A percentile compares a stretch with the other conserved stretches of the same genome.
Evolutionary conservation across 2,797 vertebrate genomes (phyloP).

Genomic region (Leuciscus waleckii): DNA sequence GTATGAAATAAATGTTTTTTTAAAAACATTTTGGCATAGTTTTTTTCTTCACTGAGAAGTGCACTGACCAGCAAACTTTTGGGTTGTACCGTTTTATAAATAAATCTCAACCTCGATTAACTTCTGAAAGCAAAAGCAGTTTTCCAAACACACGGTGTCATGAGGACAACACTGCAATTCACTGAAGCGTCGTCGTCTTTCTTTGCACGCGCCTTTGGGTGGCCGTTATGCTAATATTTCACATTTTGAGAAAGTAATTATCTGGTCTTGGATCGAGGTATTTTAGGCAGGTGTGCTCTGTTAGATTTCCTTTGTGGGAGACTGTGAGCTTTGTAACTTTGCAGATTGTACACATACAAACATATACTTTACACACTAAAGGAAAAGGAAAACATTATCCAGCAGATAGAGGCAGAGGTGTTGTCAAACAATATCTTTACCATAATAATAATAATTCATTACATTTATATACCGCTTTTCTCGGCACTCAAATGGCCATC

Average conservation of each 20-base stretch:
- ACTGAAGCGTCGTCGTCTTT: background rate
- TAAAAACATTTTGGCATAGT: no score
- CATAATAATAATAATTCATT: no score
- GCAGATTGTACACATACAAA: background rate
- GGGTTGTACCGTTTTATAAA: no score
- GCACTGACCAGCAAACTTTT: no score
- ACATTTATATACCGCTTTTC: no score
- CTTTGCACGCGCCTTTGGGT: background rate
- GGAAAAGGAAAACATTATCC: background rate
- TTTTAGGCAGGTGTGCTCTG: no score
- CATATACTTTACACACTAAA: background rate
- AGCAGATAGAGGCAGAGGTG: background rate
- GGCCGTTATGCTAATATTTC: background rate
- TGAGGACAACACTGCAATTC: background rate
- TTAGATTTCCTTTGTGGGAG: no score
- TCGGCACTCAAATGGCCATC: no score
- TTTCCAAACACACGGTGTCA: background rate
- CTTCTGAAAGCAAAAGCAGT: background rate
- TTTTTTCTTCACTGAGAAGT: no score
- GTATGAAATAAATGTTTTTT: no score
- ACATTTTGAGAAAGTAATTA: background rate
- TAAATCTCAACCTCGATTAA: no score
- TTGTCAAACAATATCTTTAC: background rate
- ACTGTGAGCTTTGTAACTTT: background rate
- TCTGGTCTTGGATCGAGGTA: no score